Evolutionary conservation across 2,113 vertebrate genomes (phyloP).

Genomic region (Blennius ocellaris): DNA sequence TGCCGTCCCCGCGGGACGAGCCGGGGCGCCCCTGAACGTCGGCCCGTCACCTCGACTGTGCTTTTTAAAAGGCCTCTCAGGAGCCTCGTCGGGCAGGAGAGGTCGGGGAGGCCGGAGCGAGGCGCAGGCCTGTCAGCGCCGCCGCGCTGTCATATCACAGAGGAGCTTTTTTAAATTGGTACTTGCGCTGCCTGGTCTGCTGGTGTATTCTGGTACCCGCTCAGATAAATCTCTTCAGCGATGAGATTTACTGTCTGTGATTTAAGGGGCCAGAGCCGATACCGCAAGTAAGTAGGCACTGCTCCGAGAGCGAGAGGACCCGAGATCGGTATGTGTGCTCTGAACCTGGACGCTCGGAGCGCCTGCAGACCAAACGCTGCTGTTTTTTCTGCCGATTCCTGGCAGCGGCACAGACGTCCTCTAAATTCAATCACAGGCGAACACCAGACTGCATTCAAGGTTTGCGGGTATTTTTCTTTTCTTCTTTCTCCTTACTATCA

Average conservation of each 20-base stretch:
- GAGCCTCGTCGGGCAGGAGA: slow-evolving; percentile 60
- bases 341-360: slow-evolving; percentile 36
- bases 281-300: slow-evolving; percentile 47
- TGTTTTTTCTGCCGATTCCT: slow-evolving; percentile 59
- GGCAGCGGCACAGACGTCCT: slow-evolving; percentile 44
- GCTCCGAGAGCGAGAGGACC: slow-evolving; percentile 18
- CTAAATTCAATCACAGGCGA: slow-evolving; percentile 42
- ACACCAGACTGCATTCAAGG: slow-evolving; percentile 21
- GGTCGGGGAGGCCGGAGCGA: slow-evolving; percentile 54
- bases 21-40: slow-evolving; percentile 41
- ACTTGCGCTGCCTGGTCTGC: slow-evolving; percentile 58
- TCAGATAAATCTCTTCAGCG: slow-evolving; percentile 58
- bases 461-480: slow-evolving; percentile 21
- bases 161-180: slow-evolving; percentile 69
- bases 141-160: slow-evolving; percentile 59
- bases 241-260: slow-evolving; percentile 47
- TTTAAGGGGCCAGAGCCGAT: slow-evolving; percentile 42
- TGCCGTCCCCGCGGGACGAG: slow-evolving; percentile 60
- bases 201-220: slow-evolving; percentile 54
- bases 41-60: slow-evolving; percentile 4
- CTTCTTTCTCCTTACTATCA: slow-evolving; percentile 50
- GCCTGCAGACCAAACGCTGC: slow-evolving; percentile 51
- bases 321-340: slow-evolving; percentile 29
- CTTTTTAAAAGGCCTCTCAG: slow-evolving; percentile 46
- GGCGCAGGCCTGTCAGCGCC: slow-evolving; percentile 65